A percentile compares a stretch with the other conserved stretches of the same genome.
Conservation (phyloP, 2,113 vertebrate species). For the Stomatorhinus ivindoensis region DNA sequence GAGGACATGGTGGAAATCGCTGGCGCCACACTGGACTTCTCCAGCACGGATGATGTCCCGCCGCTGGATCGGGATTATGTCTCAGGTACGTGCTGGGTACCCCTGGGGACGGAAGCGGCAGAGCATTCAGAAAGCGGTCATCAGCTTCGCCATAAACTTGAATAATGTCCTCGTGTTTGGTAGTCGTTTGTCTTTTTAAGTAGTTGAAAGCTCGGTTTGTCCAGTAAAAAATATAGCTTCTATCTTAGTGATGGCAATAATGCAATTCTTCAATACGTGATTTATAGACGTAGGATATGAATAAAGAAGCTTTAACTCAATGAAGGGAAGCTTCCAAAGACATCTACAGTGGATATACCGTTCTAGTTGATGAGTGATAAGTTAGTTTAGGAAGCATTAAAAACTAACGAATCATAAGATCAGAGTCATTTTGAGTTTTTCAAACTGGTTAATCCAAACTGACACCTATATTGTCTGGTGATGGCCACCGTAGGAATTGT, state of each 20-base stretch:
- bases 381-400: not conserved
- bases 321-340: not conserved
- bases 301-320: not conserved
- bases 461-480: not conserved
- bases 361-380: not conserved
- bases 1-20: constrained; percentile 78
- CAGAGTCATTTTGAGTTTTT: not conserved
- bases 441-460: not conserved
- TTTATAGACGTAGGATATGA: not conserved
- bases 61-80: constrained; percentile 65
- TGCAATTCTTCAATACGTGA: not conserved
- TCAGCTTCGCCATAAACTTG: not conserved
- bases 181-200: not conserved
- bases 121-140: not conserved
- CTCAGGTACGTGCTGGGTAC: constrained; percentile 51
- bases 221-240: not conserved
- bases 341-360: not conserved
- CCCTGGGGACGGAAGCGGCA: not conserved
- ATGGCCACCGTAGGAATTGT: not conserved
- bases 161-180: not conserved
- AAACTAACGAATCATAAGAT: not conserved
- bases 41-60: constrained; percentile 67
- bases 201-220: not conserved
- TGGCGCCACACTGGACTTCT: constrained; percentile 67
- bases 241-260: not conserved